A percentile compares a stretch with the other conserved stretches of the same genome.
These are phyloP conservation scores for Patella caerulea DNA, from an alignment of 2,888 invertebrate genomes.

Conservation along the genomic window DNA sequence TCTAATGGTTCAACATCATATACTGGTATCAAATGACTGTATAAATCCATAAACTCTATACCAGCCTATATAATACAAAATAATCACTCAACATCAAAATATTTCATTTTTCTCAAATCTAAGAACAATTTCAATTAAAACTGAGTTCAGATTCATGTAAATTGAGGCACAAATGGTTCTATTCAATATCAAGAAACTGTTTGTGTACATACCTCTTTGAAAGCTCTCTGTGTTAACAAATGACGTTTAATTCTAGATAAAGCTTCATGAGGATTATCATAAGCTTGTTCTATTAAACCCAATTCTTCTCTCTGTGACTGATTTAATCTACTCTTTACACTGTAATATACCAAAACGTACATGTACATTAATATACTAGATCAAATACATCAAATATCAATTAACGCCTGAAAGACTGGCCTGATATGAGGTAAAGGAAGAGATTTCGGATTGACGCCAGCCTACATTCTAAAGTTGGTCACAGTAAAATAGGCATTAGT, in stretches of 20 bases:
- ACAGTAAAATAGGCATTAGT: too few relatives aligned
- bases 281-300: slow-evolving; percentile 98
- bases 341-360: slow-evolving; percentile 66
- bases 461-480: too few relatives aligned
- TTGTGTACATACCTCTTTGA: slow-evolving; percentile 85
- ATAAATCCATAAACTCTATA: slow-evolving; percentile 99
- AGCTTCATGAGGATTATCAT: slow-evolving; percentile 99
- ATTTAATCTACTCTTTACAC: slow-evolving; percentile 96
- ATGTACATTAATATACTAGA: too few relatives aligned
- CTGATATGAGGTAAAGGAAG: too few relatives aligned
- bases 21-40: slow-evolving; percentile 98
- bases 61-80: slow-evolving; percentile 79
- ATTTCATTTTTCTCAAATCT: too few relatives aligned
- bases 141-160: background rate
- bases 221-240: slow-evolving; percentile 96
- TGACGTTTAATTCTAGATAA: slow-evolving; percentile 99
- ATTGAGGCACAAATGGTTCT: too few relatives aligned
- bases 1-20: slow-evolving; percentile 99
- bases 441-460: background rate
- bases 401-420: too few relatives aligned
- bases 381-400: too few relatives aligned
- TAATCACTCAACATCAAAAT: too few relatives aligned
- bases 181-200: too few relatives aligned
- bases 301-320: slow-evolving; percentile 99
- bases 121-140: too few relatives aligned